Evolutionary conservation across 2,888 invertebrate genomes (phyloP).

Genomic region (Stenichneumon culpator): DNA sequence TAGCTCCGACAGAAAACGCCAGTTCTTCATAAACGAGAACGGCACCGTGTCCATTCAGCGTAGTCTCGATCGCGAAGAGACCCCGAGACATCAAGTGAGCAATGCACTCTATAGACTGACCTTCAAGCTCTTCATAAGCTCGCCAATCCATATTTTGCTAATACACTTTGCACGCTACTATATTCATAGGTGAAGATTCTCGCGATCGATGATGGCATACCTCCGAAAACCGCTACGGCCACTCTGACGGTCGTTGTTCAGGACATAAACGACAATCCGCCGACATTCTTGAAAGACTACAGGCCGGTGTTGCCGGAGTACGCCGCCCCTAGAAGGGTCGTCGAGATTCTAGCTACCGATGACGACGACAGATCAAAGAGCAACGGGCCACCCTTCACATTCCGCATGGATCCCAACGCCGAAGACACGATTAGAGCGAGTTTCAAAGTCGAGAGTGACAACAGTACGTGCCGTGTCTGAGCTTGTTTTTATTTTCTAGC

Average conservation of each 20-base stretch:
- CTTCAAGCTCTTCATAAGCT: not conserved
- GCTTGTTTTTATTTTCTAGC: constrained; percentile 15
- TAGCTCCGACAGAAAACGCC: constrained; percentile 95
- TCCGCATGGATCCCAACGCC: constrained; percentile 96
- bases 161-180: not conserved
- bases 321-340: constrained; percentile 95
- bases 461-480: constrained; percentile 88
- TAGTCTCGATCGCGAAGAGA: constrained; percentile 96
- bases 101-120: not conserved
- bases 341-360: constrained; percentile 96
- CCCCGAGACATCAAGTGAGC: constrained; percentile 93
- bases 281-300: constrained; percentile 96
- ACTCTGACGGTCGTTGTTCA: constrained; percentile 97
- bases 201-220: constrained; percentile 97
- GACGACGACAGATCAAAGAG: constrained; percentile 97
- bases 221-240: constrained; percentile 97
- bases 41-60: constrained; percentile 98
- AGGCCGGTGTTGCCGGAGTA: constrained; percentile 97
- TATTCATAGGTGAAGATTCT: constrained; percentile 92
- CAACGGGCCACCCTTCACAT: constrained; percentile 98
- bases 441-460: constrained; percentile 98
- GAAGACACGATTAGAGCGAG: constrained; percentile 97
- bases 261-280: constrained; percentile 98
- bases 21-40: constrained; percentile 97
- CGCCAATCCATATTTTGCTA: not conserved